Evolutionary conservation across 2,797 vertebrate species (phyloP).

Genomic region (Sebastes iracundus): DNA sequence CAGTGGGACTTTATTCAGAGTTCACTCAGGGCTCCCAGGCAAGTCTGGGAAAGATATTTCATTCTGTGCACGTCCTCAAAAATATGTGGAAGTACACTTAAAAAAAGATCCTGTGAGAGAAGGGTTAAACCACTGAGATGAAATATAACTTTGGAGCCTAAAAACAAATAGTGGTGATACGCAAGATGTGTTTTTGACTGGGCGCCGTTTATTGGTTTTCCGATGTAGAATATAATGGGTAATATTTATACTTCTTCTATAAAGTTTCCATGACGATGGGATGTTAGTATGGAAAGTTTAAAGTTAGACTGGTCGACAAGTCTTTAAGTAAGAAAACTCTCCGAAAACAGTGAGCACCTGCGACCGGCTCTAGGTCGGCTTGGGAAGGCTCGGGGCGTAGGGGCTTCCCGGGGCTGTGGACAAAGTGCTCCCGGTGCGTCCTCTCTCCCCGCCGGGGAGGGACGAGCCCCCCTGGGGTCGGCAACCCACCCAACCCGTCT

Average conservation of each 20-base stretch:
- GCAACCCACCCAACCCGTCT: no score
- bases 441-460: no score
- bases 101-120: neutral
- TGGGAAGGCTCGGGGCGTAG: no score
- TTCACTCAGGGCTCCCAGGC: constrained; percentile 17
- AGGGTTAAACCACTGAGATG: neutral
- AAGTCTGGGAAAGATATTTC: constrained; percentile 31
- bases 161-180: neutral
- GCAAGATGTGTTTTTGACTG: neutral
- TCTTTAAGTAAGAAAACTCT: neutral
- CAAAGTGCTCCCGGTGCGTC: no score
- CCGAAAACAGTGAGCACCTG: no score
- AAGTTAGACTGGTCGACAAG: neutral
- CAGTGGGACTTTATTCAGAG: constrained; percentile 17
- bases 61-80: constrained; percentile 24
- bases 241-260: neutral
- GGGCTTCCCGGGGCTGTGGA: no score
- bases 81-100: neutral
- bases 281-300: neutral
- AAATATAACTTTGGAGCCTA: neutral
- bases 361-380: no score
- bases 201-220: neutral
- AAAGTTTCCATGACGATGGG: neutral
- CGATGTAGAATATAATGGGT: neutral
- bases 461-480: no score